A percentile compares a stretch with the other conserved stretches of the same genome.
These are phyloP conservation scores for Simalia tracyae DNA, from an alignment of 2,797 vertebrate species.

Conservation along the genomic window DNA sequence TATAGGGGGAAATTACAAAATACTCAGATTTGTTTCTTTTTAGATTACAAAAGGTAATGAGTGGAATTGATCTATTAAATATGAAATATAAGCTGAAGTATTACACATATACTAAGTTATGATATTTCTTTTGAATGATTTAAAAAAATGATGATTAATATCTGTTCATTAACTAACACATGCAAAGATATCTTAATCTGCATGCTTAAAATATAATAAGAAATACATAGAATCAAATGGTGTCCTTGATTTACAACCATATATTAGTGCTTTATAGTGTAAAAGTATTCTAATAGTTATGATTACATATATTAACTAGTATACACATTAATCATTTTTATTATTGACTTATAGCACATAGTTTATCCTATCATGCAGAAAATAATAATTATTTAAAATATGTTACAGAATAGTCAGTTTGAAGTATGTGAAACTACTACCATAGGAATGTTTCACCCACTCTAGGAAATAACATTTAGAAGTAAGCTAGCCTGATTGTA, in stretches of 20 bases:
- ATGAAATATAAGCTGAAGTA: not conserved
- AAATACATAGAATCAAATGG: not conserved
- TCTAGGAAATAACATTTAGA: not conserved
- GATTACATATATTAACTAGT: not conserved
- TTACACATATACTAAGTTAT: not conserved
- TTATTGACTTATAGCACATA: not conserved
- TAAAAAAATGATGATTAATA: not conserved
- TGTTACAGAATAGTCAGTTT: not conserved
- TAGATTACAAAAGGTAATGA: not conserved
- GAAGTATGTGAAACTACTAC: not conserved
- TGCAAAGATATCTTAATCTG: not conserved
- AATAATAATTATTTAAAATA: rapidly evolving
- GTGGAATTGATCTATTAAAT: not conserved
- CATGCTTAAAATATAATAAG: not conserved
- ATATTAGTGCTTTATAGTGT: not conserved
- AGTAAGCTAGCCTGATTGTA: not conserved
- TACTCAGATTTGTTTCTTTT: constrained; percentile 10
- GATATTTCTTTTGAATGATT: not conserved
- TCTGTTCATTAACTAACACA: not conserved
- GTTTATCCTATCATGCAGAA: not conserved
- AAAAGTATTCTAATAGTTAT: not conserved
- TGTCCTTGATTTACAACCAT: not conserved
- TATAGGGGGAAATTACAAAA: constrained; percentile 40
- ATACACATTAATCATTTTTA: not conserved
- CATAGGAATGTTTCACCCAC: constrained; percentile 18